Conservation (phyloP, 2,888 invertebrate species). For the Scaptomyza reducta region DNA sequence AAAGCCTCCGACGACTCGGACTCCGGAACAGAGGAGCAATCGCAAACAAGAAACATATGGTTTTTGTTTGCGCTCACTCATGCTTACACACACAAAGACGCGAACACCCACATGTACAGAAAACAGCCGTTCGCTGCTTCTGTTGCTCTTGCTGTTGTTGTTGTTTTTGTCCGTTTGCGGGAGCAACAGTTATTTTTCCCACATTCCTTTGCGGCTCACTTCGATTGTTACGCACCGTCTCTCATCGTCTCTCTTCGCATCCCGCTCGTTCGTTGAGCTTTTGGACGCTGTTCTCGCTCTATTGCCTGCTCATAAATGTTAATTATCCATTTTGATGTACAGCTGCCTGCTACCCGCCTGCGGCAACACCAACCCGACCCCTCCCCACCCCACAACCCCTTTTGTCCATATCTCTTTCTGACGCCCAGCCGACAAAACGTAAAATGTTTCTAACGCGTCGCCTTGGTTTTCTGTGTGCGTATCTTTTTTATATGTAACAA, state of each 20-base stretch:
- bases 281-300: conserved; percentile 48
- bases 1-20: conserved; percentile 52
- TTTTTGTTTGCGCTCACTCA: conserved; percentile 69
- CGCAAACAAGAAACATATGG: conserved; percentile 75
- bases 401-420: not conserved
- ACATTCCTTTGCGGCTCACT: conserved; percentile 56
- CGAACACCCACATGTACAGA: conserved; percentile 16
- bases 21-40: conserved; percentile 10
- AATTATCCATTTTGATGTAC: conserved; percentile 68
- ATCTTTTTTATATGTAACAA: conserved; percentile 23
- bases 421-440: conserved; percentile 4
- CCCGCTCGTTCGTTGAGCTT: conserved; percentile 19
- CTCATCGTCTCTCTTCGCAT: not conserved
- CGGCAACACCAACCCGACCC: too few relatives aligned
- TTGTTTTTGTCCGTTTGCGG: conserved; percentile 39
- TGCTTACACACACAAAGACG: conserved; percentile 22
- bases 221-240: conserved; percentile 52
- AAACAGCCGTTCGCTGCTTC: conserved; percentile 39
- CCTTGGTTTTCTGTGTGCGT: conserved; percentile 50
- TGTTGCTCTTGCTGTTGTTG: conserved; percentile 9
- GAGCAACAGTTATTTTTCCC: conserved; percentile 75
- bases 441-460: conserved; percentile 28
- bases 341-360: conserved; percentile 21
- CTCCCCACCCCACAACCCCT: too few relatives aligned
- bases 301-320: conserved; percentile 74